Evolutionary conservation across 1,140 invertebrate species (phyloP).

Genomic region (Nautilus pompilius): DNA sequence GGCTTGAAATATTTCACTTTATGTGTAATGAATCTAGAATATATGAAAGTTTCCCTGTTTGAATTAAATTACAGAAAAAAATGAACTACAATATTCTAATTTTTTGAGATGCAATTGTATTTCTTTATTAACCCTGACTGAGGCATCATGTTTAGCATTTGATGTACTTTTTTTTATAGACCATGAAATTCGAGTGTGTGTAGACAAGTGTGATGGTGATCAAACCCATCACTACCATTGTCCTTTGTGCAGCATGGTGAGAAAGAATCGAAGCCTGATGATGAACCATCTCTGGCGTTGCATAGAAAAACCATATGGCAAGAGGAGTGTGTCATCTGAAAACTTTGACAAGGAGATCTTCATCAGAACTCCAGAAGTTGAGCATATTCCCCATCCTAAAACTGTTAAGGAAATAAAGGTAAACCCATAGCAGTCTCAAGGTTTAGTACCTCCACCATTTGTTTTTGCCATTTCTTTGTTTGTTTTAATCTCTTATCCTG

Average conservation of each 20-base stretch:
- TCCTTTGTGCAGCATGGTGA: constrained; percentile 12
- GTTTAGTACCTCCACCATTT: too few species aligned
- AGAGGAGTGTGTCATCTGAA: neutral
- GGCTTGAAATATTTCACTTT: too few species aligned
- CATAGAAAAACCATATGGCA: neutral
- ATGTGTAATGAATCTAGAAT: too few species aligned
- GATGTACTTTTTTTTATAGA: neutral
- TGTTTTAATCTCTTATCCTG: too few species aligned
- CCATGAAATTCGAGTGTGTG: neutral
- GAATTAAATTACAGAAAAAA: too few species aligned
- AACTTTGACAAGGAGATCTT: neutral
- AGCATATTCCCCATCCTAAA: neutral
- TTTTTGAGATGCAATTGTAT: too few species aligned
- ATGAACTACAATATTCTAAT: too few species aligned
- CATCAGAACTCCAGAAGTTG: neutral
- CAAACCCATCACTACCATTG: constrained; percentile 17
- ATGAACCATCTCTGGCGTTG: constrained; percentile 22
- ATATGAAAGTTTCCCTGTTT: too few species aligned
- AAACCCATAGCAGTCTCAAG: too few species aligned
- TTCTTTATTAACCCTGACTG: neutral
- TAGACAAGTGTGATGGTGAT: neutral
- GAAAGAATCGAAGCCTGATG: constrained; percentile 13
- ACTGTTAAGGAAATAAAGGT: neutral
- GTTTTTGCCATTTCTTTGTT: too few species aligned
- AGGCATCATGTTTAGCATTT: neutral